These are phyloP conservation scores for Aricia agestis DNA, from an alignment of 1,140 invertebrate species.

Conservation along the genomic window DNA sequence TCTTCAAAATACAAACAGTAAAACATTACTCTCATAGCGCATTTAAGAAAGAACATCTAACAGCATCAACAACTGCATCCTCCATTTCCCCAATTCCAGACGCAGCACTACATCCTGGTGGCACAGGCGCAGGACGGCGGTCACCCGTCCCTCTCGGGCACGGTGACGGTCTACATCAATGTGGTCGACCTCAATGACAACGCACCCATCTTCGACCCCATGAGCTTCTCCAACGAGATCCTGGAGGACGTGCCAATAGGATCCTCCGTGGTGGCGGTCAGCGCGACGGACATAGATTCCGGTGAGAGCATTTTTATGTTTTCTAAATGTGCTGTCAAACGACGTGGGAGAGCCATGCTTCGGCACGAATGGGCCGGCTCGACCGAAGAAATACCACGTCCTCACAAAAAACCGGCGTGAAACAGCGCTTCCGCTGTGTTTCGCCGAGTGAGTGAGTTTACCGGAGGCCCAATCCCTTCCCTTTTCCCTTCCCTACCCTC, in stretches of 20 bases:
- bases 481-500: no score
- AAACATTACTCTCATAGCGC: no score
- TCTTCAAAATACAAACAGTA: no score
- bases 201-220: slow-evolving; percentile 92
- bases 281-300: slow-evolving; percentile 93
- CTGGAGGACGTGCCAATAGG: slow-evolving; percentile 90
- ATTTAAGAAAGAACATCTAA: no score
- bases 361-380: no score
- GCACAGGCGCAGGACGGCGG: slow-evolving; percentile 94
- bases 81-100: slow-evolving; percentile 76
- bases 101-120: slow-evolving; percentile 95
- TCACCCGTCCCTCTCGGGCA: slow-evolving; percentile 90
- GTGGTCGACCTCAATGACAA: slow-evolving; percentile 97
- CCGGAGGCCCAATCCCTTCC: no score
- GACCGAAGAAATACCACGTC: no score
- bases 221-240: slow-evolving; percentile 91
- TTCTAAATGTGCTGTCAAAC: background rate
- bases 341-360: no score
- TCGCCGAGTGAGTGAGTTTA: no score
- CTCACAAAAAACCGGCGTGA: no score
- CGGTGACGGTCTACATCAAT: slow-evolving; percentile 94
- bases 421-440: no score
- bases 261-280: slow-evolving; percentile 87
- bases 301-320: slow-evolving; percentile 74
- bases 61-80: no score